Base-by-base conservation (phyloP, 2,888 invertebrate species). In the Mesochorus sp. region DNA sequence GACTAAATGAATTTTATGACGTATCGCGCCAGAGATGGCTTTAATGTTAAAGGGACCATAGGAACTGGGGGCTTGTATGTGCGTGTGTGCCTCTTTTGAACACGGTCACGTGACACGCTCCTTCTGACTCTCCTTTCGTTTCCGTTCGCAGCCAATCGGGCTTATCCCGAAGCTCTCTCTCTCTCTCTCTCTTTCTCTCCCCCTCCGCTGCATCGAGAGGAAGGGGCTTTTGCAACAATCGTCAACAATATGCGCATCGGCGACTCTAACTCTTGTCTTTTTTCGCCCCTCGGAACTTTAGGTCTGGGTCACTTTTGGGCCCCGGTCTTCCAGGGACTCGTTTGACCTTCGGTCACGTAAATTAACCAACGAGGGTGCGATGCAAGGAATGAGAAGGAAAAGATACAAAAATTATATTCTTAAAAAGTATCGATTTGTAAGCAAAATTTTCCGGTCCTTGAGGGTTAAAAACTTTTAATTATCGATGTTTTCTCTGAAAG, bases 1-100 rank as follows among this genome's bases (percentile, higher is more conserved):
- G 88, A 88, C 83, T 83, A 80, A 82, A 81, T 55, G 53, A 85
- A 86, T 86, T 87, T 86, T 84, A 82, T 87, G 87, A 88, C 87
- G 87, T 88, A 86, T 80, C 67, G 61, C 31, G 57, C 42, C 61
- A 49, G 51, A 55, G 39, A 26, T 34, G 66, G 66, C 47, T 77
- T 59, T 72, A 78, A 82, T 83, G 84, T 86, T 86, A 86, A 88
- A 86, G 87, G 88, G 87, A 85, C 85, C 79, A 64, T 72, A 53
- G 59, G 34, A 39, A 53, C 55, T 37, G 31, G 28, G 34, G 34
- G 17, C 24, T 14, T 62, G 28, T 71, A 47, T 61, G 24, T 59
- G 31, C 3, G 59, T 47, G 55, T 62, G 37, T 28, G 70, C 49
- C 42, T 64, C 66, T 76, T 62, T 78, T 49, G 62, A 42, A 39